Percentiles rank a stretch among this genome's conserved stretches.
Evolutionary conservation across 2,888 invertebrate genomes (phyloP).

Genomic region (Ectropis crepuscularia): DNA sequence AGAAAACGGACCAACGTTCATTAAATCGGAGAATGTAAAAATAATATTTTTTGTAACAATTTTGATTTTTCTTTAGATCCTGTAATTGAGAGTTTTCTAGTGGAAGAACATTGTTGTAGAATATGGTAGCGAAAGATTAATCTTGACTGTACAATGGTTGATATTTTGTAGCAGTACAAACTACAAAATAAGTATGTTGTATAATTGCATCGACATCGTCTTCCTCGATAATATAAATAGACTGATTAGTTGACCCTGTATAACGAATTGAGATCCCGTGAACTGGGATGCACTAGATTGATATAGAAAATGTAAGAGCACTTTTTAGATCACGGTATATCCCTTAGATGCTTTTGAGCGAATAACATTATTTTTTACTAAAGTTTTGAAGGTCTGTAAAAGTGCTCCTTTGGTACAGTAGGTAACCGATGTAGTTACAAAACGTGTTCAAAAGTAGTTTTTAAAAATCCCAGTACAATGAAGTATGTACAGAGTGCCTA

Average conservation of each 20-base stretch:
- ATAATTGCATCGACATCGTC: slow-evolving; percentile 62
- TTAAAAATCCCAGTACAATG: slow-evolving; percentile 67
- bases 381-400: slow-evolving; percentile 63
- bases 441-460: slow-evolving; percentile 73
- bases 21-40: slow-evolving; percentile 64
- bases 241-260: slow-evolving; percentile 71
- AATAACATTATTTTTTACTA: slow-evolving; percentile 20
- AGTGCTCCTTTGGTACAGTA: slow-evolving; percentile 68
- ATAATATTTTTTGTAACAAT: slow-evolving; percentile 79
- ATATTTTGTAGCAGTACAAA: slow-evolving; percentile 77
- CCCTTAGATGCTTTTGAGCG: background rate
- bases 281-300: slow-evolving; percentile 82
- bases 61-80: slow-evolving; percentile 69
- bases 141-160: slow-evolving; percentile 55
- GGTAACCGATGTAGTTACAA: slow-evolving; percentile 58
- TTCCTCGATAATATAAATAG: slow-evolving; percentile 72
- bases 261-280: slow-evolving; percentile 59
- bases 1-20: slow-evolving; percentile 76
- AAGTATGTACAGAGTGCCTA: slow-evolving; percentile 74
- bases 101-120: slow-evolving; percentile 52
- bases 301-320: slow-evolving; percentile 68
- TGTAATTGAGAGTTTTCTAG: slow-evolving; percentile 37
- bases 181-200: slow-evolving; percentile 70
- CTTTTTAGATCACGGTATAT: slow-evolving; percentile 66
- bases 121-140: slow-evolving; percentile 63